Percentiles rank a stretch among this genome's conserved stretches.
Conservation (phyloP, 1,140 invertebrate species). For the Globodera ellingtonae region DNA sequence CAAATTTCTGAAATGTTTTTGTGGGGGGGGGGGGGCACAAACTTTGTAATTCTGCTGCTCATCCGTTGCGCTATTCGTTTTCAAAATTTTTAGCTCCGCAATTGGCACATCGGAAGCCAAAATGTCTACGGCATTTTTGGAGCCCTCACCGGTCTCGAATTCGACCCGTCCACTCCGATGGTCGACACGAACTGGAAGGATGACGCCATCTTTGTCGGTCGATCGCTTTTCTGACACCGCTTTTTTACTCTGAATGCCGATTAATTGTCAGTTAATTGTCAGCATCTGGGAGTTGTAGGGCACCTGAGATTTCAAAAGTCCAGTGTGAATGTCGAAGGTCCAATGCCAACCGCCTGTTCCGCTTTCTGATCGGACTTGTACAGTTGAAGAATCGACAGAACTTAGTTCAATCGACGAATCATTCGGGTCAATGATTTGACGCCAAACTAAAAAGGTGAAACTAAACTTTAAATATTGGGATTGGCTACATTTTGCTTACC, state of each 20-base stretch:
- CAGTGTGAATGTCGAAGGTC: slow-evolving; percentile 42
- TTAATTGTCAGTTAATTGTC: background rate
- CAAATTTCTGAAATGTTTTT: background rate
- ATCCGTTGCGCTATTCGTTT: background rate
- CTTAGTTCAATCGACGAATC: slow-evolving; percentile 5
- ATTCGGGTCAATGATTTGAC: slow-evolving; percentile 48
- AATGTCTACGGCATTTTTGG: background rate
- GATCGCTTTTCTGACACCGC: background rate
- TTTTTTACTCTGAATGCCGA: background rate
- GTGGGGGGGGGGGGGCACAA: too few relatives aligned
- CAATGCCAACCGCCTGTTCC: slow-evolving; percentile 27
- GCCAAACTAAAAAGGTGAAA: slow-evolving; percentile 49
- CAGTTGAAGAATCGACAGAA: slow-evolving; percentile 8
- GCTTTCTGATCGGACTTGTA: slow-evolving; percentile 6
- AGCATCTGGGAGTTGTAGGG: background rate
- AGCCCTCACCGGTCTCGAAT: background rate
- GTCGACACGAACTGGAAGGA: background rate
- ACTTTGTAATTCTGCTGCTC: background rate
- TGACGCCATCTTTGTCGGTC: background rate
- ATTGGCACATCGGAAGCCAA: background rate
- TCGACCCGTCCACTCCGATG: background rate
- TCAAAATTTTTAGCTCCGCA: slow-evolving; percentile 1
- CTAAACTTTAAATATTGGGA: slow-evolving; percentile 7
- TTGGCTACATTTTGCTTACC: slow-evolving; percentile 21
- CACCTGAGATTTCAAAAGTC: slow-evolving; percentile 39